phyloP scores from a whole-genome alignment of 2,888 invertebrate genomes.

The Serrognathus titanus region DNA sequence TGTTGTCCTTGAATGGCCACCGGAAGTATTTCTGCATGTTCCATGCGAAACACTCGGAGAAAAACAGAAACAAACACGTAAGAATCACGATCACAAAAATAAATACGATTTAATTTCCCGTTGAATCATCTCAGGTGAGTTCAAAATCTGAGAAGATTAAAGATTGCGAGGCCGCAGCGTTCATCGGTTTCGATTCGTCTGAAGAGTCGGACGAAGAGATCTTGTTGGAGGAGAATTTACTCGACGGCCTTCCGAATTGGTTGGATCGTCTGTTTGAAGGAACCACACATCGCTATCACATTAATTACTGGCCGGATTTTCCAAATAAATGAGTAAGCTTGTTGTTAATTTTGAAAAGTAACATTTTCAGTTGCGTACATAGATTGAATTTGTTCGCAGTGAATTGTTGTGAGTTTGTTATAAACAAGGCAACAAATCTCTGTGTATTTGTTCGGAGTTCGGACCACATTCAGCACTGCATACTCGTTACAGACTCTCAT shows the following conservation, averaged over 20 bases:
- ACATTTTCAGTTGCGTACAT: no score
- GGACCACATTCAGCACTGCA: no score
- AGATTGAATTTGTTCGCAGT: no score
- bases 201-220: constrained; percentile 58
- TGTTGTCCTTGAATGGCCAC: constrained; percentile 92
- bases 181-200: constrained; percentile 77
- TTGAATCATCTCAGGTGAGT: constrained; percentile 9
- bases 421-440: no score
- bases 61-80: background rate
- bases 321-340: constrained; percentile 64
- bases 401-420: no score
- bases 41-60: constrained; percentile 91
- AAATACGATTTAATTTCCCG: background rate
- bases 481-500: no score
- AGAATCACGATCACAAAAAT: background rate
- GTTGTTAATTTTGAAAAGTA: background rate
- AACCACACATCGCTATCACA: constrained; percentile 89
- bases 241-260: constrained; percentile 95
- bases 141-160: constrained; percentile 31
- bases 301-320: constrained; percentile 99
- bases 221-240: constrained; percentile 55
- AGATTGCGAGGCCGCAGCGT: constrained; percentile 79
- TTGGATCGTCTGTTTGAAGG: constrained; percentile 96
- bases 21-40: constrained; percentile 98
- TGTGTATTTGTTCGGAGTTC: no score